phyloP scores from a whole-genome alignment of 2,797 vertebrate genomes.

The Capromys pilorides region DNA sequence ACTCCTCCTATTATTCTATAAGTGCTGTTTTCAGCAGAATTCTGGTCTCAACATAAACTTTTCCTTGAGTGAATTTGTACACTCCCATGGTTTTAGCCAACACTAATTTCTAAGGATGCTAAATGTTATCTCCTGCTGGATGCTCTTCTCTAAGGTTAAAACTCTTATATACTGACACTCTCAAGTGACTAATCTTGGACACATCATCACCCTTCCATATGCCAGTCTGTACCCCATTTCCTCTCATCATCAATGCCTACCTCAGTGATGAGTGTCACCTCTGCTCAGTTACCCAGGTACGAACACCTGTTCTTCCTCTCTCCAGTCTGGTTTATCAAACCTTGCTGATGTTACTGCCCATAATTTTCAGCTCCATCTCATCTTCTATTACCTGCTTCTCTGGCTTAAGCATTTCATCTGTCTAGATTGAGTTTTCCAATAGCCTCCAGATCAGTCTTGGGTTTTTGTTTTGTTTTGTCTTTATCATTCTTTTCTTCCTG shows the following conservation, averaged over 20 bases:
- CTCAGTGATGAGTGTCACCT: neutral
- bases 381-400: neutral
- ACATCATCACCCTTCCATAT: neutral
- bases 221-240: neutral
- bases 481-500: neutral
- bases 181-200: neutral
- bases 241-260: neutral
- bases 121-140: neutral
- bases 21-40: neutral
- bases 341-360: neutral
- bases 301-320: neutral
- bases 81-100: neutral
- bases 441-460: neutral
- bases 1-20: neutral
- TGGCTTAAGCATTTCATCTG: neutral
- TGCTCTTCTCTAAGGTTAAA: neutral
- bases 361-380: neutral
- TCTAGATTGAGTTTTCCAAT: neutral
- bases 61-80: neutral
- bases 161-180: neutral
- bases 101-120: neutral
- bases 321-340: neutral
- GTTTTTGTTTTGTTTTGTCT: neutral
- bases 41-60: neutral
- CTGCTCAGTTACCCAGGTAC: neutral